Evolutionary conservation across 2,888 invertebrate genomes (phyloP).

Genomic region (Balanococcus diminutus): DNA sequence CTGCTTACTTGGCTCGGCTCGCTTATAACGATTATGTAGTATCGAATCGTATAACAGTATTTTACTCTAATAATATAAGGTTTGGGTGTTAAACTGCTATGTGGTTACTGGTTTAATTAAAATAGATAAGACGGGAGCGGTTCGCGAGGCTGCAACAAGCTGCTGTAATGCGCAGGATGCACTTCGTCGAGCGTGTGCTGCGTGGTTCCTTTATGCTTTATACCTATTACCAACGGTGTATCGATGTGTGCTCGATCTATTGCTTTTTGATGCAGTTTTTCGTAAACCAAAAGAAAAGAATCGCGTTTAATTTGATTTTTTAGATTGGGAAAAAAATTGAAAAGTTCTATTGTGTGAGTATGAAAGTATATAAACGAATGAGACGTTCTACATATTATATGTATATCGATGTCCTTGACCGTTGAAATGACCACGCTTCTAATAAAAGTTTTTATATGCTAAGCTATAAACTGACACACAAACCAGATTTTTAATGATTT

Average conservation of each 20-base stretch:
- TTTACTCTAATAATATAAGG: constrained; percentile 9
- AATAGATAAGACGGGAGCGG: neutral
- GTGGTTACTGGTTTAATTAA: constrained; percentile 3
- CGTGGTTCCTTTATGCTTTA: no score
- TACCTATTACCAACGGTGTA: no score
- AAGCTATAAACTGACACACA: neutral
- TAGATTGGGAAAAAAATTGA: no score
- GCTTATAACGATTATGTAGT: constrained; percentile 47
- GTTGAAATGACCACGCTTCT: neutral
- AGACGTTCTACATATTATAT: no score
- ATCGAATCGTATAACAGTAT: constrained; percentile 47
- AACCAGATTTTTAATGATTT: neutral
- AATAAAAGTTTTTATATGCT: neutral
- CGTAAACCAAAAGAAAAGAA: no score
- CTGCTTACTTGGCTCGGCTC: constrained; percentile 34
- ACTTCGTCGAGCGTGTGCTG: neutral
- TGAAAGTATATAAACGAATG: no score
- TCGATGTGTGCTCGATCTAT: no score
- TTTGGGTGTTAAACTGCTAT: constrained; percentile 28
- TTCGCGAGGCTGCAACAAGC: neutral
- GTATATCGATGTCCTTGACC: neutral
- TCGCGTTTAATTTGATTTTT: no score
- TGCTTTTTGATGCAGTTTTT: no score
- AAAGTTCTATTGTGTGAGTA: no score
- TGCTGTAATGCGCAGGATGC: neutral